phyloP scores from a whole-genome alignment of 2,113 vertebrate species.

The Megaceryle torquata region DNA sequence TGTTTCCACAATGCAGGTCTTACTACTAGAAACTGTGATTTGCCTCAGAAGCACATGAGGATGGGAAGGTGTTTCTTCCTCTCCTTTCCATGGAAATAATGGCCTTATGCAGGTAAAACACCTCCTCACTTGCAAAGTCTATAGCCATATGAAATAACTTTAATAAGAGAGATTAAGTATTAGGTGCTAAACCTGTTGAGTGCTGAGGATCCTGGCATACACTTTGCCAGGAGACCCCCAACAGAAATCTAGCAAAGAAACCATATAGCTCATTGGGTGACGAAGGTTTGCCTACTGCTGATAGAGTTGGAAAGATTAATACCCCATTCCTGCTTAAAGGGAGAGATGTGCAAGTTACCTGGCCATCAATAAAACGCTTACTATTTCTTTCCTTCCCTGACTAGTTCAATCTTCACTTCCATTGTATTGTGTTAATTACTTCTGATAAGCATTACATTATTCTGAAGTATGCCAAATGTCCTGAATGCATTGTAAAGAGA shows the following conservation, averaged over 20 bases:
- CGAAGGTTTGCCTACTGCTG: neutral
- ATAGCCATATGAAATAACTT: neutral
- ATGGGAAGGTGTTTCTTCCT: neutral
- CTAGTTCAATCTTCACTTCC: neutral
- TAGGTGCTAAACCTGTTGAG: neutral
- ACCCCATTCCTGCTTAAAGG: neutral
- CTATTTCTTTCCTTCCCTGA: neutral
- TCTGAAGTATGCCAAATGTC: neutral
- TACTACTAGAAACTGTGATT: neutral
- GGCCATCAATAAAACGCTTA: neutral
- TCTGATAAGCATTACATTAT: neutral
- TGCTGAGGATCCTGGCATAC: neutral
- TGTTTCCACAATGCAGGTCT: neutral
- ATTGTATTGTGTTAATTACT: neutral
- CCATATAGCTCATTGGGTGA: neutral
- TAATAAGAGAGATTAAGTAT: neutral
- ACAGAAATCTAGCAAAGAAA: neutral
- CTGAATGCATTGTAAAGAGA: neutral
- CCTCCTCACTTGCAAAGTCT: neutral
- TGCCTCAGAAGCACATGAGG: neutral
- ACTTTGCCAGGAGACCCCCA: neutral
- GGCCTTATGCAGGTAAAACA: rapidly evolving
- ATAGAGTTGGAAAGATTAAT: neutral
- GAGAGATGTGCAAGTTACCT: neutral
- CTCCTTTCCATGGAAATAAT: neutral